Evolutionary conservation across 2,797 vertebrate genomes (phyloP).

Genomic region (Melanotaenia trifasciata): DNA sequence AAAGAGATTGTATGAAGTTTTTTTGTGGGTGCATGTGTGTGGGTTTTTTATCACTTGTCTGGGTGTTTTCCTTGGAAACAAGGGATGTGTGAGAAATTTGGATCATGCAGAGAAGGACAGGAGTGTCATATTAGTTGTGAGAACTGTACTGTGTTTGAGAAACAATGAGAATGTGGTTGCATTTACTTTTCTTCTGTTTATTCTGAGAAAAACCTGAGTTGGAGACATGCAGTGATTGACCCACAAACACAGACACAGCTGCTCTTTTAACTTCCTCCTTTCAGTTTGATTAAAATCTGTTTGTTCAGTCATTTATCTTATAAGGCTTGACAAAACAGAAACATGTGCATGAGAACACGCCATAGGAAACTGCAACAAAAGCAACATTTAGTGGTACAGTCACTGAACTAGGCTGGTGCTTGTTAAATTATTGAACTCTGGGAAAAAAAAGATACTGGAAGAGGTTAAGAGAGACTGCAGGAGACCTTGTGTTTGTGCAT

Average conservation of each 20-base stretch:
- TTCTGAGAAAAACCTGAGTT: conserved; percentile 41
- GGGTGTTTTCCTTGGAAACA: conserved; percentile 69
- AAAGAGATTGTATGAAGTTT: conserved; percentile 67
- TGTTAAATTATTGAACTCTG: conserved; percentile 79
- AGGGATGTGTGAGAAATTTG: conserved; percentile 53
- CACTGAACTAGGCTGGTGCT: conserved; percentile 60
- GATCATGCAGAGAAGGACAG: conserved; percentile 34
- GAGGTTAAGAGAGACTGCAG: conserved; percentile 67
- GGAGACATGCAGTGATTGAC: conserved; percentile 15
- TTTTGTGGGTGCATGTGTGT: conserved; percentile 32
- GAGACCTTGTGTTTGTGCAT: conserved; percentile 37
- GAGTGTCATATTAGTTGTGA: conserved; percentile 11
- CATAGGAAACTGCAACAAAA: conserved; percentile 37
- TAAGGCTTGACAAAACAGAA: conserved; percentile 30
- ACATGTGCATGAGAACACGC: conserved; percentile 19
- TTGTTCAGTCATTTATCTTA: conserved; percentile 35
- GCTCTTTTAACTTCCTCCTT: conserved; percentile 54
- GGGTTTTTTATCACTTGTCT: conserved; percentile 67
- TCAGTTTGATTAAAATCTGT: conserved; percentile 51
- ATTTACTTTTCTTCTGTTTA: conserved; percentile 18
- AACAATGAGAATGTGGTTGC: conserved; percentile 9
- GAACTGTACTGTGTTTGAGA: conserved; percentile 18
- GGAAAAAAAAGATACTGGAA: conserved; percentile 61
- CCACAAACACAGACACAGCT: conserved; percentile 39
- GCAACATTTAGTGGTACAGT: conserved; percentile 54